Conservation (phyloP, 2,888 invertebrate genomes). For the Aplocera efformata region DNA sequence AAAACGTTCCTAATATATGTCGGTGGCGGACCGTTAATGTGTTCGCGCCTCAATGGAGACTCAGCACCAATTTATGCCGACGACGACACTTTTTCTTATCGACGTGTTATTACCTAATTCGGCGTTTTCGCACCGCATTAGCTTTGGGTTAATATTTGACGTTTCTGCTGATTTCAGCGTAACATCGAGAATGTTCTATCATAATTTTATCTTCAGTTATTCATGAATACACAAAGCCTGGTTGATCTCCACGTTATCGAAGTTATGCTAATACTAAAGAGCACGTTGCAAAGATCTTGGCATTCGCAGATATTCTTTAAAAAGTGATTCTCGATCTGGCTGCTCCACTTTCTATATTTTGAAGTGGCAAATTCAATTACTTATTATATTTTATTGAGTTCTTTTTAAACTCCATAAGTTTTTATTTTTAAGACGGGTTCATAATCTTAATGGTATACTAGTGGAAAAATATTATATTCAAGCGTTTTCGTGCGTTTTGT, state of each 20-base stretch:
- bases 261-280: slow-evolving; percentile 13
- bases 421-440: too few species aligned
- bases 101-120: slow-evolving; percentile 62
- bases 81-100: slow-evolving; percentile 65
- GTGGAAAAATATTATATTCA: too few species aligned
- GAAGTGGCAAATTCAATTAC: slow-evolving; percentile 18
- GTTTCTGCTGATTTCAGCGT: slow-evolving; percentile 14
- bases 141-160: slow-evolving; percentile 47
- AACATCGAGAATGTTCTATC: not conserved
- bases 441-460: too few species aligned
- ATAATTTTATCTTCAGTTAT: not conserved
- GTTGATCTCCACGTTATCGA: slow-evolving; percentile 17
- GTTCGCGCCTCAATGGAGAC: slow-evolving; percentile 58
- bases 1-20: slow-evolving; percentile 46
- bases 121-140: slow-evolving; percentile 60
- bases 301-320: slow-evolving; percentile 11
- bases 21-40: slow-evolving; percentile 55
- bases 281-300: slow-evolving; percentile 3
- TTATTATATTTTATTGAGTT: slow-evolving; percentile 13
- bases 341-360: slow-evolving; percentile 6
- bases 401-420: not conserved
- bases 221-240: slow-evolving; percentile 3
- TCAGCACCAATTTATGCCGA: slow-evolving; percentile 63
- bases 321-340: slow-evolving; percentile 13
- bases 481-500: too few species aligned